Conservation (phyloP, 2,888 invertebrate species). For the Epistrophella euchroma region DNA sequence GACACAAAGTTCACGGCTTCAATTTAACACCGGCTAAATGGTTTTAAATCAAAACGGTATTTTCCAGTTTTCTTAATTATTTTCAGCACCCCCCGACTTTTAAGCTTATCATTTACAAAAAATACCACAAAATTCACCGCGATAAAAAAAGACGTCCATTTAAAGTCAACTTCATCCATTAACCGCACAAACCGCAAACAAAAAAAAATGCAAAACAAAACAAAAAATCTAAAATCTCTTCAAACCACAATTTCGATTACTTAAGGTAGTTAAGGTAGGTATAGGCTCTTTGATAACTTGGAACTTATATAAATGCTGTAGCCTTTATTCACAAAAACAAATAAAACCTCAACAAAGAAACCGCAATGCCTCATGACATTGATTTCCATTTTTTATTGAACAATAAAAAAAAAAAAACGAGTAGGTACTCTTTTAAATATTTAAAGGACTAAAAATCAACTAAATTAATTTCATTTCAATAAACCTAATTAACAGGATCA, state of each 20-base stretch:
- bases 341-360: conserved; percentile 61
- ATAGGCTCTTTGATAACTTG: conserved; percentile 50
- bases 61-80: conserved; percentile 54
- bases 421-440: background rate
- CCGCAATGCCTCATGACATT: conserved; percentile 46
- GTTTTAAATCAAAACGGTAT: background rate
- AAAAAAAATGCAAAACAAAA: conserved; percentile 9
- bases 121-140: conserved; percentile 51
- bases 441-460: conserved; percentile 22
- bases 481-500: conserved; percentile 67
- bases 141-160: conserved; percentile 23
- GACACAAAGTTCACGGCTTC: conserved; percentile 36
- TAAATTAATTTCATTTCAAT: conserved; percentile 68
- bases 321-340: conserved; percentile 2
- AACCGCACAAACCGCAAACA: conserved; percentile 57
- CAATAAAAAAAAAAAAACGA: background rate
- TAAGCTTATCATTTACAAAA: conserved; percentile 26
- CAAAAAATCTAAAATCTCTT: background rate
- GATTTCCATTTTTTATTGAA: conserved; percentile 7
- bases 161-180: conserved; percentile 58
- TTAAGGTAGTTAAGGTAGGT: background rate
- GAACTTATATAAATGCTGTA: conserved; percentile 8
- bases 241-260: conserved; percentile 64
- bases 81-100: conserved; percentile 46
- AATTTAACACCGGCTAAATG: conserved; percentile 4